phyloP scores from a whole-genome alignment of 37 sponge, comb jelly and placozoan species.

The Chondrosia reniformis region DNA sequence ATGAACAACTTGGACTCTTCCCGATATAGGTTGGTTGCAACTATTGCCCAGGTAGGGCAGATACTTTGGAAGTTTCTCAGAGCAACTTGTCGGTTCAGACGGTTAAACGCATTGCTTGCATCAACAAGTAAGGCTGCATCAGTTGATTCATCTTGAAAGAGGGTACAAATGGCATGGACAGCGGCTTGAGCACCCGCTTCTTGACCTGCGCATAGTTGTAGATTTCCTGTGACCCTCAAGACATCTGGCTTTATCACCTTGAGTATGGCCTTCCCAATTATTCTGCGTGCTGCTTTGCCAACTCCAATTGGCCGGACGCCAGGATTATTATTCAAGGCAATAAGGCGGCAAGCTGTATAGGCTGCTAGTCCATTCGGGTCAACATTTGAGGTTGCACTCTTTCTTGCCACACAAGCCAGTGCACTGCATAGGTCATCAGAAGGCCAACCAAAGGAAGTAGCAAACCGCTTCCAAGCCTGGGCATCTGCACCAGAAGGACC shows the following conservation, averaged over 20 bases:
- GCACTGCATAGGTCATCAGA: background rate
- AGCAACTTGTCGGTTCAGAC: slow-evolving; percentile 2
- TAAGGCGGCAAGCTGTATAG: background rate
- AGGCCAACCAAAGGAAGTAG: slow-evolving; percentile 1
- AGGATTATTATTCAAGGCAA: slow-evolving; percentile 2
- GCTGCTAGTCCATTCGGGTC: background rate
- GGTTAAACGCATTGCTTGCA: slow-evolving; percentile 8
- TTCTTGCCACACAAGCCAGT: background rate
- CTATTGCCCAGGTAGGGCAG: background rate
- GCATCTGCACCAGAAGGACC: slow-evolving; percentile 4
- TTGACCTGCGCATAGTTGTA: slow-evolving; percentile 17
- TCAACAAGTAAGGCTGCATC: background rate
- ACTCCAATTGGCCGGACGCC: slow-evolving; percentile 3
- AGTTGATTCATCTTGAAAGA: background rate
- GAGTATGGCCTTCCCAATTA: background rate
- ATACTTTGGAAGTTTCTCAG: background rate
- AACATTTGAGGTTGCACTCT: background rate
- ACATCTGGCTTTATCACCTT: background rate
- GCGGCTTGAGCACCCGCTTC: slow-evolving; percentile 13
- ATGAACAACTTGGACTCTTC: background rate
- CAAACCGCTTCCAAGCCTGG: background rate
- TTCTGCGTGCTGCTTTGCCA: background rate
- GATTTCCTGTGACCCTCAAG: background rate
- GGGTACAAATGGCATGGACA: background rate
- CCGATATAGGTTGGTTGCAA: slow-evolving; percentile 24